Percentiles rank a stretch among this genome's conserved stretches.
phyloP scores from a whole-genome alignment of 2,113 vertebrate species.

The Alethe diademata region DNA sequence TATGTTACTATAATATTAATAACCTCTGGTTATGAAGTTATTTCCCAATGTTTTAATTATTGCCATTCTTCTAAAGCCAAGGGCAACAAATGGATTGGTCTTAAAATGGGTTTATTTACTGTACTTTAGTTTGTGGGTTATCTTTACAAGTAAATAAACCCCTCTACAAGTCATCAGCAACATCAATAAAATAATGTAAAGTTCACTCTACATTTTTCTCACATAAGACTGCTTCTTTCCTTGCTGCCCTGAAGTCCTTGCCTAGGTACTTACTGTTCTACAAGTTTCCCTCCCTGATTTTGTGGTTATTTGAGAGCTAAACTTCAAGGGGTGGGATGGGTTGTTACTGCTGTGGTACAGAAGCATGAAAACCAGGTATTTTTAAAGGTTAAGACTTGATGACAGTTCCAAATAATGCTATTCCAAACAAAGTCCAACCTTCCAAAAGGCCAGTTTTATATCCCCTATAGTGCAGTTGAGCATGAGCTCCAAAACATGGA shows the following conservation, averaged over 20 bases:
- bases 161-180: neutral
- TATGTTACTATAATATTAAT: neutral
- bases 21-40: neutral
- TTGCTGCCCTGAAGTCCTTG: neutral
- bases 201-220: neutral
- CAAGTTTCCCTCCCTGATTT: neutral
- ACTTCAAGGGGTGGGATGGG: neutral
- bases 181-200: neutral
- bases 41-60: neutral
- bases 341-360: neutral
- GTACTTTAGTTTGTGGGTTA: neutral
- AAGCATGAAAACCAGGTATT: neutral
- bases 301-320: neutral
- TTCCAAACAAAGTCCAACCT: neutral
- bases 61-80: neutral
- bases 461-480: neutral
- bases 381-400: neutral
- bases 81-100: neutral
- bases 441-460: neutral
- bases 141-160: neutral
- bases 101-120: neutral
- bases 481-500: neutral
- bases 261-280: neutral
- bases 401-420: neutral
- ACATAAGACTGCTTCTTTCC: neutral